Evolutionary conservation across 1,140 invertebrate genomes (phyloP).

Genomic region (Plectus sambesii): DNA sequence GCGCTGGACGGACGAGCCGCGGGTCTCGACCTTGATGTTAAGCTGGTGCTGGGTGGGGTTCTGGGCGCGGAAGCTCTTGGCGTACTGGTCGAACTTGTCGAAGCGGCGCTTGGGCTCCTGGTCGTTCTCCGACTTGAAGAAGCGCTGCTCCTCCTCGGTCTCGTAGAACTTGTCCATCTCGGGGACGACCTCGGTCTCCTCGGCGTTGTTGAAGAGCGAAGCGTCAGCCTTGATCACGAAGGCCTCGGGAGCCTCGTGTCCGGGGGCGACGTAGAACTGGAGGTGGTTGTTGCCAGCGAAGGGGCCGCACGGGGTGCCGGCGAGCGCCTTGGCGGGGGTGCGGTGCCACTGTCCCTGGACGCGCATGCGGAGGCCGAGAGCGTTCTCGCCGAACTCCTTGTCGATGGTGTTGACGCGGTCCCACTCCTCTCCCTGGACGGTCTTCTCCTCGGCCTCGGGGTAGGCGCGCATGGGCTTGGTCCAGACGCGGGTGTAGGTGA

Average conservation of each 20-base stretch:
- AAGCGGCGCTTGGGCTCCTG: slow-evolving; percentile 8
- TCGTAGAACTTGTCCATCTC: slow-evolving; percentile 23
- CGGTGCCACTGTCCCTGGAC: slow-evolving; percentile 2
- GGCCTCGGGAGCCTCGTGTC: slow-evolving; percentile 8
- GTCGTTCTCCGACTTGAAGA: slow-evolving; percentile 16
- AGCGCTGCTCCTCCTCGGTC: slow-evolving; percentile 18
- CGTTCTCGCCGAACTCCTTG: slow-evolving; percentile 14
- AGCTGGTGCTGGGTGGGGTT: no score
- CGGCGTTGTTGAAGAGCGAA: slow-evolving; percentile 22
- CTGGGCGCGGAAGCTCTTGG: no score
- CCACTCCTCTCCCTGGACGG: slow-evolving; percentile 17
- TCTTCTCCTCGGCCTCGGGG: slow-evolving; percentile 22
- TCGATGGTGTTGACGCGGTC: background rate
- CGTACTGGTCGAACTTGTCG: slow-evolving; percentile 2
- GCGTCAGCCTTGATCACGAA: background rate
- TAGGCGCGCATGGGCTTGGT: slow-evolving; percentile 8
- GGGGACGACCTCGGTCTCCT: slow-evolving; percentile 11
- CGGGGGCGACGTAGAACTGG: slow-evolving; percentile 2
- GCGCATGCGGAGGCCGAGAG: slow-evolving; percentile 10
- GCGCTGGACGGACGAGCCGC: no score
- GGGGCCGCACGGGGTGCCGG: no score
- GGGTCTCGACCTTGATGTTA: no score
- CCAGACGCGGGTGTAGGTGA: slow-evolving; percentile 17
- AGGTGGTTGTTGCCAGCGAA: slow-evolving; percentile 2
- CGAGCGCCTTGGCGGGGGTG: no score